These are phyloP conservation scores for Clinocottus analis DNA, from an alignment of 2,113 vertebrate species.

Conservation along the genomic window DNA sequence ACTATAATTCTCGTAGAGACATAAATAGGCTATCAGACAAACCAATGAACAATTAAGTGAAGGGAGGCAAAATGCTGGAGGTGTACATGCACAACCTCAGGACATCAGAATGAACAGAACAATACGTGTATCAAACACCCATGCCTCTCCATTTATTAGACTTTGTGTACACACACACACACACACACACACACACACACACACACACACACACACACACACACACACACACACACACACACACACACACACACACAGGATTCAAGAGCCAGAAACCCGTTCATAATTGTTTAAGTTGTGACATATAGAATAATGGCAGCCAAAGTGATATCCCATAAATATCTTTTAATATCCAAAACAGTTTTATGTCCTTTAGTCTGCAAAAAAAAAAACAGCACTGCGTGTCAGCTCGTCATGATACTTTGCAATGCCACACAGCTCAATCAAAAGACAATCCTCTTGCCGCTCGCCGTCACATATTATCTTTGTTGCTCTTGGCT, in stretches of 20 bases:
- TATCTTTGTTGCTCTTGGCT: slow-evolving; percentile 43
- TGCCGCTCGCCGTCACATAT: slow-evolving; percentile 48
- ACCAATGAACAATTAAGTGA: neutral
- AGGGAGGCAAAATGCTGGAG: neutral
- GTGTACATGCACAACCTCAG: too few species aligned
- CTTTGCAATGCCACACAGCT: slow-evolving; percentile 18
- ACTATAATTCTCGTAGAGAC: neutral
- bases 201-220: too few species aligned
- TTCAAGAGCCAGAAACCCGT: neutral
- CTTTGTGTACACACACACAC: too few species aligned
- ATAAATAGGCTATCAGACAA: neutral
- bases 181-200: too few species aligned
- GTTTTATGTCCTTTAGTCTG: slow-evolving; percentile 4
- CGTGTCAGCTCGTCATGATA: neutral
- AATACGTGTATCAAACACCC: neutral
- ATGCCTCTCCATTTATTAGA: too few species aligned
- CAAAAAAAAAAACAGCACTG: neutral
- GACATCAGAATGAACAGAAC: too few species aligned
- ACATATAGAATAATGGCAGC: neutral
- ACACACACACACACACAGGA: too few species aligned
- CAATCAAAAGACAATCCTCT: slow-evolving; percentile 47
- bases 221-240: too few species aligned
- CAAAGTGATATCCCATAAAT: neutral
- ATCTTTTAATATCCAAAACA: neutral
- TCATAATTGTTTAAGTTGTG: neutral